Evolutionary conservation across 2,888 invertebrate species (phyloP).

Genomic region (Agriopis marginaria): DNA sequence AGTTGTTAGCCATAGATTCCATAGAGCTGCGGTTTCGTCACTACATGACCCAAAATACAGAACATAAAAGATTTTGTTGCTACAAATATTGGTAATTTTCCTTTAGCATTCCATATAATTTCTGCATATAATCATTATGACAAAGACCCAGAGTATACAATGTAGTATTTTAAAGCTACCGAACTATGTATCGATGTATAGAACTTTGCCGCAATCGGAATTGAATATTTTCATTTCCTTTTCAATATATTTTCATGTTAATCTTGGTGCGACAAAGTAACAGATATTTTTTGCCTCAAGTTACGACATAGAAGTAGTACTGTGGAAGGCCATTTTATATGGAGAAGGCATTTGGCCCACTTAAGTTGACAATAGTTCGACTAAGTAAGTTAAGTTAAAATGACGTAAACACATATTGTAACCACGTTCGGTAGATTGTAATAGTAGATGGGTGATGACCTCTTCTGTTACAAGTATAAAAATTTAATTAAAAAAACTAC

Average conservation of each 20-base stretch:
- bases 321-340: conserved; percentile 26
- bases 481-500: no score
- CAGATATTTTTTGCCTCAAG: neutral
- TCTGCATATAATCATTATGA: neutral
- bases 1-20: conserved; percentile 14
- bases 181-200: neutral
- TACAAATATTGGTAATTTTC: neutral
- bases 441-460: neutral
- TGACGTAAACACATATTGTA: conserved; percentile 18
- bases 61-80: conserved; percentile 2
- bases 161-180: neutral
- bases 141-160: neutral
- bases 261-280: neutral
- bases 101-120: neutral
- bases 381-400: conserved; percentile 14
- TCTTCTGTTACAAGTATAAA: no score
- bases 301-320: conserved; percentile 19
- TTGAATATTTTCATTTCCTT: neutral
- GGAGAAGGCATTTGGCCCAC: conserved; percentile 33
- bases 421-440: conserved; percentile 23
- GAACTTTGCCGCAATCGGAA: neutral
- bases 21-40: conserved; percentile 16
- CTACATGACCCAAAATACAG: neutral
- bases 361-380: conserved; percentile 27
- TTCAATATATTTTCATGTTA: neutral